phyloP scores from a whole-genome alignment of 35 echinoderm and acorn worm species.

The Diadema setosum region DNA sequence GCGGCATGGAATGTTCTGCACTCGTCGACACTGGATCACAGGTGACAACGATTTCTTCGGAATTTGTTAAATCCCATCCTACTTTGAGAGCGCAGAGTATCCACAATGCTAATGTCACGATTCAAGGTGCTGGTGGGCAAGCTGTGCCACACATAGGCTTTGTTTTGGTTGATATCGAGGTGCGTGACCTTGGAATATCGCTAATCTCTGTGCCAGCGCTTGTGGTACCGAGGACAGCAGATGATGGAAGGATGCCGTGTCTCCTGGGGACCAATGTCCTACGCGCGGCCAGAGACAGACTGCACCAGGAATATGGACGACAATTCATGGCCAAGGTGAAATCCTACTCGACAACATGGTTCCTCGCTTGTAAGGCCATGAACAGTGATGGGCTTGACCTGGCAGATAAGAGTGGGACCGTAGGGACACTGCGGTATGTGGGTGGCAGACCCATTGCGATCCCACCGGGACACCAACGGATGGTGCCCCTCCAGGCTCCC shows the following conservation, averaged over 20 bases:
- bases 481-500: neutral
- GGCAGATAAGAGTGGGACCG: neutral
- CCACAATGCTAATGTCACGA: neutral
- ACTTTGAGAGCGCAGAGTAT: neutral
- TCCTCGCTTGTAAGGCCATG: neutral
- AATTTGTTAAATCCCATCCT: neutral
- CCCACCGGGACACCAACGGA: neutral
- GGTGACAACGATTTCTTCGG: neutral
- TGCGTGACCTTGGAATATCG: neutral
- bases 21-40: constrained; percentile 27
- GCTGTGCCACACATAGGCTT: neutral
- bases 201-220: neutral
- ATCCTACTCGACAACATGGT: neutral
- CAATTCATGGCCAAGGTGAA: neutral
- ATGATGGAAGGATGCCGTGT: neutral
- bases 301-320: neutral
- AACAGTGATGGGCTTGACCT: neutral
- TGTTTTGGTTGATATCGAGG: neutral
- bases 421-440: neutral
- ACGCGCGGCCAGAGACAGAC: neutral
- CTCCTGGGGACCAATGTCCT: constrained; percentile 14
- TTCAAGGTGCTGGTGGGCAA: neutral
- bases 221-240: neutral
- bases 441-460: neutral
- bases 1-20: neutral